Conservation (phyloP, 2,113 vertebrate species). For the Uria lomvia region DNA sequence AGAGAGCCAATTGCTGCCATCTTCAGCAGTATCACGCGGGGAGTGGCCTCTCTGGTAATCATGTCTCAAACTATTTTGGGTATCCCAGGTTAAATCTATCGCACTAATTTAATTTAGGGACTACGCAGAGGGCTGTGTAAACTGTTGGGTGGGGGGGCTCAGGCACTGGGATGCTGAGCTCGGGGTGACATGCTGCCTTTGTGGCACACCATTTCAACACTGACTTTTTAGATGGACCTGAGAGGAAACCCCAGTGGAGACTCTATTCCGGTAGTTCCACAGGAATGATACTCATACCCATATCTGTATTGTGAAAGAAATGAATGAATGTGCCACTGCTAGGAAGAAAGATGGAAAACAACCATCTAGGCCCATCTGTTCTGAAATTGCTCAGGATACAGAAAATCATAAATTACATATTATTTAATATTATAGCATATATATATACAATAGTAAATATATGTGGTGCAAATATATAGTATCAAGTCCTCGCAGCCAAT, state of each 20-base stretch:
- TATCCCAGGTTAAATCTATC: neutral
- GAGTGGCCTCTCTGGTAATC: neutral
- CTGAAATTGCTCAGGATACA: neutral
- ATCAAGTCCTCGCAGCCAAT: neutral
- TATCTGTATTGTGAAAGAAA: neutral
- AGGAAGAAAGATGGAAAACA: neutral
- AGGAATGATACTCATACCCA: neutral
- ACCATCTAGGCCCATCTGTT: neutral
- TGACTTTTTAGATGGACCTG: neutral
- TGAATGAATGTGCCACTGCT: neutral
- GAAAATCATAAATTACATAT: neutral
- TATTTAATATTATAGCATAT: neutral
- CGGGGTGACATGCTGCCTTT: neutral
- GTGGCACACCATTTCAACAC: fast-evolving
- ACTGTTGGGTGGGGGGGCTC: neutral
- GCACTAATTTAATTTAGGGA: neutral
- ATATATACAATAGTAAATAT: neutral
- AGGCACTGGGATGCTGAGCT: neutral
- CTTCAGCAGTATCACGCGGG: neutral
- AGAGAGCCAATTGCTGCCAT: neutral
- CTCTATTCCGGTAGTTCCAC: neutral
- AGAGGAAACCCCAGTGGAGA: neutral
- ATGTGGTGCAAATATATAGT: neutral
- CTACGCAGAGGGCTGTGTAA: neutral
- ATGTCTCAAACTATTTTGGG: neutral